These are phyloP conservation scores for Nansenia antarctica DNA, from an alignment of 2,113 vertebrate genomes.

Conservation along the genomic window DNA sequence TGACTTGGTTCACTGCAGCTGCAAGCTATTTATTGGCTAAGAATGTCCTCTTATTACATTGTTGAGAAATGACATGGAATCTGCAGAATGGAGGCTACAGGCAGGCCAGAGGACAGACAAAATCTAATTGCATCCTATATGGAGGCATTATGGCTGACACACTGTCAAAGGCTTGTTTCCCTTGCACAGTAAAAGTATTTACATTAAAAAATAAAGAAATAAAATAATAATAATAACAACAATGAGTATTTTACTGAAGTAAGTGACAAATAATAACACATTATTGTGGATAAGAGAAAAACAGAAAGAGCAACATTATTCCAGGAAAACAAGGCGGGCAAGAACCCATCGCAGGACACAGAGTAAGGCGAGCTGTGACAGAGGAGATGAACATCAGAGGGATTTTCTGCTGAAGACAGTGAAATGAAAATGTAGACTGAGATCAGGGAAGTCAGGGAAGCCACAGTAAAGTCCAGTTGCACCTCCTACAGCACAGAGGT, in stretches of 20 bases:
- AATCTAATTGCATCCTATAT: conserved; percentile 17
- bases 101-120: conserved; percentile 28
- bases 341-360: neutral
- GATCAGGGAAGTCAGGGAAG: neutral
- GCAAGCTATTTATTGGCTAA: conserved; percentile 11
- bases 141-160: conserved; percentile 24
- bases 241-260: too few species aligned
- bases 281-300: conserved; percentile 12
- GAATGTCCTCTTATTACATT: conserved; percentile 49
- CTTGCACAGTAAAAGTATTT: too few species aligned
- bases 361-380: neutral
- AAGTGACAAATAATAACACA: too few species aligned
- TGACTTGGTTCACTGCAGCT: conserved; percentile 17
- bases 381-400: conserved; percentile 20
- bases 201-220: too few species aligned
- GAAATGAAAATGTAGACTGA: neutral
- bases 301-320: too few species aligned
- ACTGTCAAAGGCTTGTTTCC: too few species aligned
- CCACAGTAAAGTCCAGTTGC: neutral
- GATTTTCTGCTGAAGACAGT: conserved; percentile 8
- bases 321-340: too few species aligned
- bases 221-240: too few species aligned
- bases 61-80: conserved; percentile 35
- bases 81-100: conserved; percentile 33
- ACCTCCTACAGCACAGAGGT: conserved; percentile 4